Evolutionary conservation across 1,140 invertebrate genomes (phyloP).

Genomic region (Potamilus streckersoni): DNA sequence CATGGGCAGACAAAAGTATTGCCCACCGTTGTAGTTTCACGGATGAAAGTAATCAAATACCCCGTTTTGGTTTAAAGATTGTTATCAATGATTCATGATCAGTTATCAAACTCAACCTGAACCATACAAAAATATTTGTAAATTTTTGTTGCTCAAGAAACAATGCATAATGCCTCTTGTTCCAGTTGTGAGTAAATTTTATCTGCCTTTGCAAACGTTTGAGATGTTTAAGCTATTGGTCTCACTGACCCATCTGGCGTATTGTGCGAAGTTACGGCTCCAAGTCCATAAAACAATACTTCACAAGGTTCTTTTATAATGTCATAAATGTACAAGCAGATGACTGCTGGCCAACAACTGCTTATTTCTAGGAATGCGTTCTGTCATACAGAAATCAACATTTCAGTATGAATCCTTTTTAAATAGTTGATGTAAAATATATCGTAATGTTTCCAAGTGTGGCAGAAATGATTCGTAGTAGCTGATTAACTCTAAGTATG

Average conservation of each 20-base stretch:
- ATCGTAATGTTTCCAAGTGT: constrained; percentile 21
- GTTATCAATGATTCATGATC: constrained; percentile 61
- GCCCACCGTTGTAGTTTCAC: constrained; percentile 46
- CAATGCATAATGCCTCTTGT: constrained; percentile 65
- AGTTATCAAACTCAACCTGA: constrained; percentile 48
- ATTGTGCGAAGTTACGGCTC: constrained; percentile 36
- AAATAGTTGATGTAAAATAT: constrained; percentile 20
- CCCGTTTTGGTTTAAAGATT: constrained; percentile 60
- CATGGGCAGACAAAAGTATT: constrained; percentile 37
- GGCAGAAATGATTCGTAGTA: constrained; percentile 30
- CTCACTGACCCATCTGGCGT: constrained; percentile 17
- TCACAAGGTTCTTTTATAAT: constrained; percentile 5
- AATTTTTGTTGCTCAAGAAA: constrained; percentile 64
- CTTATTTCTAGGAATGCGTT: constrained; percentile 6
- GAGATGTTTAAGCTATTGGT: constrained; percentile 15
- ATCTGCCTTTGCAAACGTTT: constrained; percentile 37
- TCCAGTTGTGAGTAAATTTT: constrained; percentile 67
- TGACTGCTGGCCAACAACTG: neutral
- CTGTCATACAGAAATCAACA: constrained; percentile 1
- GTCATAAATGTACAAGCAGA: constrained; percentile 8
- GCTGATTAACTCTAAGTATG: constrained; percentile 30
- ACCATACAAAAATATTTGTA: constrained; percentile 66
- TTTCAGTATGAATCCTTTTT: neutral
- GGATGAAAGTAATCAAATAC: constrained; percentile 57
- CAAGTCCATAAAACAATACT: constrained; percentile 28